phyloP scores from a whole-genome alignment of 1,140 invertebrate species.

The Drosophila pallidifrons region DNA sequence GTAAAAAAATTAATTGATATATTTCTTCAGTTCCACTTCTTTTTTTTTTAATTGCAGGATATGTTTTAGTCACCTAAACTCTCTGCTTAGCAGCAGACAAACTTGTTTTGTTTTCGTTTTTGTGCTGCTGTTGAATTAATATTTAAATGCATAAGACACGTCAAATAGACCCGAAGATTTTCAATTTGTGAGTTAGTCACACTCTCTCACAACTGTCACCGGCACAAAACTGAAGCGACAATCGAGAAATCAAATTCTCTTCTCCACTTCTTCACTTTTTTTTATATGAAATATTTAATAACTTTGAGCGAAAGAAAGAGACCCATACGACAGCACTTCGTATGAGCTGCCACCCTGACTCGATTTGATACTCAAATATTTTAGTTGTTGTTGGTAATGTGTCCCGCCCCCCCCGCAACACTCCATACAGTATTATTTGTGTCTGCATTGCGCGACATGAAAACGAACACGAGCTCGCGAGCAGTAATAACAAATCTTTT shows the following conservation, averaged over 20 bases:
- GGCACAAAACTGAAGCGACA: conserved; percentile 52
- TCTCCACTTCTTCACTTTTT: conserved; percentile 11
- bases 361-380: conserved; percentile 28
- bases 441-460: conserved; percentile 59
- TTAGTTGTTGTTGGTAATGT: conserved; percentile 36
- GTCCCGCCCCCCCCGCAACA: neutral
- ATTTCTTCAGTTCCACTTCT: too few species aligned
- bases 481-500: conserved; percentile 78
- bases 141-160: conserved; percentile 59
- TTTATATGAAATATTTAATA: conserved; percentile 82
- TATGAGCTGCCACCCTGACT: conserved; percentile 45
- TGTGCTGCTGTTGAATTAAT: conserved; percentile 56
- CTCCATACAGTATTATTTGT: conserved; percentile 9
- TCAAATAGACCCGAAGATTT: conserved; percentile 47
- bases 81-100: neutral
- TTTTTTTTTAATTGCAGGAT: neutral
- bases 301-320: conserved; percentile 39
- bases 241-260: conserved; percentile 70
- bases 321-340: neutral
- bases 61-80: neutral
- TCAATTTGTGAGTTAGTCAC: conserved; percentile 47
- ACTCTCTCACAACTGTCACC: conserved; percentile 52
- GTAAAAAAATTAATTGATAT: too few species aligned
- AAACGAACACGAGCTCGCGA: conserved; percentile 46
- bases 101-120: conserved; percentile 4